These are phyloP conservation scores for Halictus ligatus DNA, from an alignment of 2,888 invertebrate genomes.

Conservation along the genomic window DNA sequence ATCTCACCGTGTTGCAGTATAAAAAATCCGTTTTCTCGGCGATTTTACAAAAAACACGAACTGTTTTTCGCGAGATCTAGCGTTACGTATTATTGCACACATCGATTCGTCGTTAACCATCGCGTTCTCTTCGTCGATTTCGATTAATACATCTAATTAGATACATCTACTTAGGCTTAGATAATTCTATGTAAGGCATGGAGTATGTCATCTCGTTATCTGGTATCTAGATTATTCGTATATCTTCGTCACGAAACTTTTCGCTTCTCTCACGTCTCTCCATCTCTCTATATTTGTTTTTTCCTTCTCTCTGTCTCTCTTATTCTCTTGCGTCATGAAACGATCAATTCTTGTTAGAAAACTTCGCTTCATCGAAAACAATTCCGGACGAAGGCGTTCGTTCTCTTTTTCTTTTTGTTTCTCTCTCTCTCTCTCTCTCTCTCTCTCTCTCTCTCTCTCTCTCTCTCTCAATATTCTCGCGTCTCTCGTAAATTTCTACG, in stretches of 20 bases:
- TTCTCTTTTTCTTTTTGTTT: not conserved
- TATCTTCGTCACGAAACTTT: slow-evolving; percentile 54
- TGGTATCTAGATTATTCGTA: slow-evolving; percentile 72
- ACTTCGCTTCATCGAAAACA: not conserved
- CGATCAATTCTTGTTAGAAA: slow-evolving; percentile 16
- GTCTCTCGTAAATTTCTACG: slow-evolving; percentile 29
- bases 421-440: not conserved
- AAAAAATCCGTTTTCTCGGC: not conserved
- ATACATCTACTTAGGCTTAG: slow-evolving; percentile 76
- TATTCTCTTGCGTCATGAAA: not conserved
- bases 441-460: not conserved
- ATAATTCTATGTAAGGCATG: slow-evolving; percentile 83
- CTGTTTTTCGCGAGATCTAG: not conserved
- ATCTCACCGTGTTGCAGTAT: not conserved
- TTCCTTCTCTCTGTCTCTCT: not conserved
- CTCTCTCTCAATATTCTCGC: not conserved
- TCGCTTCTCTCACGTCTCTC: slow-evolving; percentile 31
- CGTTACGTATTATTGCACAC: not conserved
- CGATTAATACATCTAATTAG: slow-evolving; percentile 64
- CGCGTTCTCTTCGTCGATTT: slow-evolving; percentile 30
- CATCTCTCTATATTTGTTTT: not conserved
- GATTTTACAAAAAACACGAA: not conserved
- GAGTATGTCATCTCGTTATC: slow-evolving; percentile 81
- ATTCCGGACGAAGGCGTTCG: not conserved
- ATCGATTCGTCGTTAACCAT: slow-evolving; percentile 35